Percentiles rank a stretch among this genome's conserved stretches.
phyloP scores from a whole-genome alignment of 2,888 invertebrate genomes.

The Gari tellinella region DNA sequence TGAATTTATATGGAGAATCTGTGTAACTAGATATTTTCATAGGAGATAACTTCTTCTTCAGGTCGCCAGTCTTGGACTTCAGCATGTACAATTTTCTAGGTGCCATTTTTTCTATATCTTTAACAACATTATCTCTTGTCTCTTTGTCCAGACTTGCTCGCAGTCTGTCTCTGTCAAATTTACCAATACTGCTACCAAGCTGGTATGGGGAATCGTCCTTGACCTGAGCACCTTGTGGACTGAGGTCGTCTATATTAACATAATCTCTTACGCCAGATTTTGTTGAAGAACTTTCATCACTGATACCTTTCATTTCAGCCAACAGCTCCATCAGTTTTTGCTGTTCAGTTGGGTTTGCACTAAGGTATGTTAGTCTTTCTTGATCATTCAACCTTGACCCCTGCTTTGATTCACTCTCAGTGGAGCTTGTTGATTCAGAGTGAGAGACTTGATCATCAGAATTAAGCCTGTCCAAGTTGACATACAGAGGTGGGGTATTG shows the following conservation, averaged over 20 bases:
- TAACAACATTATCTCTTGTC: slow-evolving; percentile 25
- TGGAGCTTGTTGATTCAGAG: no score
- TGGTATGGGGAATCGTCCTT: slow-evolving; percentile 55
- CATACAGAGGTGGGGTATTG: no score
- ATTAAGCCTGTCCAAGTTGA: no score
- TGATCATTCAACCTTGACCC: no score
- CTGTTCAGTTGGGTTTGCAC: slow-evolving; percentile 24
- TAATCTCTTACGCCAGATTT: neutral
- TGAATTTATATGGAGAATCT: slow-evolving; percentile 64
- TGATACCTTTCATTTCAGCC: slow-evolving; percentile 15
- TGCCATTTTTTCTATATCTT: slow-evolving; percentile 47
- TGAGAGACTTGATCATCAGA: no score
- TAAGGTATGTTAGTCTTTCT: slow-evolving; percentile 42
- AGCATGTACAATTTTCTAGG: slow-evolving; percentile 54
- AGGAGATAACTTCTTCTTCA: slow-evolving; percentile 37
- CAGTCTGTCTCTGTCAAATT: slow-evolving; percentile 58
- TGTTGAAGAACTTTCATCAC: neutral
- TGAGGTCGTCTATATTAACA: neutral
- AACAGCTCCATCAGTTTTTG: slow-evolving; percentile 26
- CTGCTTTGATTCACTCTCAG: no score
- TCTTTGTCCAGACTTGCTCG: slow-evolving; percentile 53
- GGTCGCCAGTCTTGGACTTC: slow-evolving; percentile 16
- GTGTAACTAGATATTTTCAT: slow-evolving; percentile 47
- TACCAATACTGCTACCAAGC: slow-evolving; percentile 57
- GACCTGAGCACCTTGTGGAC: slow-evolving; percentile 40